Conservation (phyloP, 2,888 invertebrate genomes). For the Imbricaverruca yamaguchii region DNA sequence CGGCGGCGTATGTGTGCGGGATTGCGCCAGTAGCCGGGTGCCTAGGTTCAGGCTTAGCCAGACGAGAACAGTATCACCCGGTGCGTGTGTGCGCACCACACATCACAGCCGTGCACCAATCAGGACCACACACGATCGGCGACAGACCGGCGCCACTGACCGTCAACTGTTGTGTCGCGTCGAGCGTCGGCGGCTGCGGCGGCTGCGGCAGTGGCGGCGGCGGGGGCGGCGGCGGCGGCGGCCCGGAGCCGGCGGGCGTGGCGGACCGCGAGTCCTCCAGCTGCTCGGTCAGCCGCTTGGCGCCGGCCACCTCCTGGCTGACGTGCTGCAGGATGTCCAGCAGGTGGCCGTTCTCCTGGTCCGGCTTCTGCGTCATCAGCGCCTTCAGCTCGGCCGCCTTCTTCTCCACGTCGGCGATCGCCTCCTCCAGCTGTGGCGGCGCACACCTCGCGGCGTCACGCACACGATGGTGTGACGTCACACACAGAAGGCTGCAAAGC, state of each 20-base stretch:
- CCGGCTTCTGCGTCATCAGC: neutral
- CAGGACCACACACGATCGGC: neutral
- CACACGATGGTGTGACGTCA: no score
- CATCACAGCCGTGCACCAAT: no score
- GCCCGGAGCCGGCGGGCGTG: neutral
- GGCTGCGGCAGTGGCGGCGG: no score
- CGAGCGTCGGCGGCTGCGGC: neutral
- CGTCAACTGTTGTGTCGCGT: neutral
- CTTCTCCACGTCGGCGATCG: conserved; percentile 21
- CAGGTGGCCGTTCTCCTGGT: conserved; percentile 14
- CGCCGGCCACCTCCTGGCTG: conserved; percentile 17
- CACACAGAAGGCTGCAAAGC: no score
- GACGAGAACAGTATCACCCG: no score
- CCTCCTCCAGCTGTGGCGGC: conserved; percentile 8
- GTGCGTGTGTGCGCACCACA: no score
- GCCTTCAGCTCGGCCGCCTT: conserved; percentile 17
- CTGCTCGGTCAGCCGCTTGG: neutral
- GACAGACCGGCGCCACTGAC: neutral
- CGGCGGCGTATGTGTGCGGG: no score
- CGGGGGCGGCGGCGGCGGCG: neutral
- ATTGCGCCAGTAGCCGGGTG: no score
- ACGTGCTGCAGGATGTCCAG: conserved; percentile 13
- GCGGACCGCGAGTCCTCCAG: conserved; percentile 2
- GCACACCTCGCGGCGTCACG: no score
- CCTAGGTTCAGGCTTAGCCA: no score